Evolutionary conservation across 2,888 invertebrate species (phyloP).

Genomic region (Lepidochrysops patricia): DNA sequence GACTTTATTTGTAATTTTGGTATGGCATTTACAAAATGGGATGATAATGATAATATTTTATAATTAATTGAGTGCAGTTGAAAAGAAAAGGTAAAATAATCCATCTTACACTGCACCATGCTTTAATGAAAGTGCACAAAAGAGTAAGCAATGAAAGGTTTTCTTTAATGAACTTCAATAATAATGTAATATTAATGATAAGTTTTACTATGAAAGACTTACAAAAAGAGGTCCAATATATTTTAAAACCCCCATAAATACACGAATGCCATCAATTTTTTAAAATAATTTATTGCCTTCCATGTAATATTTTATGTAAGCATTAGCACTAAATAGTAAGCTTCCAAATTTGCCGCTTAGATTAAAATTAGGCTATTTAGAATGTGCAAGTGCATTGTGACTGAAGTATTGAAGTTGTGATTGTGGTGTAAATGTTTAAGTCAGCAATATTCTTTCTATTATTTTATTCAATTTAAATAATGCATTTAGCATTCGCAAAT

Average conservation of each 20-base stretch:
- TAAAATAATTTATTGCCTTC: conserved; percentile 45
- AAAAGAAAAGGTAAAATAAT: conserved; percentile 5
- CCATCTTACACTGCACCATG: conserved; percentile 3
- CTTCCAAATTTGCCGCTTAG: conserved; percentile 61
- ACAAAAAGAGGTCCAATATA: conserved; percentile 61
- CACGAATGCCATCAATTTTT: conserved; percentile 23
- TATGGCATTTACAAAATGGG: conserved; percentile 24
- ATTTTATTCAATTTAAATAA: conserved; percentile 49
- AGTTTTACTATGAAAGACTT: conserved; percentile 52
- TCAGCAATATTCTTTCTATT: conserved; percentile 45
- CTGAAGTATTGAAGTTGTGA: conserved; percentile 64
- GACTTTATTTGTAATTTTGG: conserved; percentile 32
- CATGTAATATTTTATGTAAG: conserved; percentile 39
- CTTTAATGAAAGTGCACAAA: conserved; percentile 20
- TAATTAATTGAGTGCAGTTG: not conserved
- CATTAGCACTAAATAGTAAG: conserved; percentile 63
- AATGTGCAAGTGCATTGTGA: conserved; percentile 57
- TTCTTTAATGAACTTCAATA: conserved; percentile 23
- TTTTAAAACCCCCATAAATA: conserved; percentile 36
- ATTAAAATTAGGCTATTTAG: conserved; percentile 46
- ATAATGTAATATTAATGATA: conserved; percentile 27
- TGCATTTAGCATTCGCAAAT: conserved; percentile 57
- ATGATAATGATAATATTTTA: conserved; percentile 6
- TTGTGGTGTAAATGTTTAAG: conserved; percentile 61
- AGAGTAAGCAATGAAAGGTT: conserved; percentile 9